These are phyloP conservation scores for Hyla sarda DNA, from an alignment of 2,113 vertebrate species.

Conservation along the genomic window DNA sequence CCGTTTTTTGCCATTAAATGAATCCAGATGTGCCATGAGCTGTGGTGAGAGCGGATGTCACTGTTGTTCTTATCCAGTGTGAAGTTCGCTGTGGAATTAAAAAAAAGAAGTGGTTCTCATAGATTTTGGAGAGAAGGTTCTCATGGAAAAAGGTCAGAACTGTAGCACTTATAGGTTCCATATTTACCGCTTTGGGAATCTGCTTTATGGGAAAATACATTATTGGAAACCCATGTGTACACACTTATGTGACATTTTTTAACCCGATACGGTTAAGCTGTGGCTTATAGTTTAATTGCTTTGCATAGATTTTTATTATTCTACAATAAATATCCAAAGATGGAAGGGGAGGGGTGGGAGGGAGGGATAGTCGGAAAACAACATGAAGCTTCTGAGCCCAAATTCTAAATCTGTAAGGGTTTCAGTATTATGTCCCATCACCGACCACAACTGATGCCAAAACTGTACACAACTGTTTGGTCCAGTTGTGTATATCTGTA, in stretches of 20 bases:
- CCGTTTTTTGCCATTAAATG: constrained; percentile 67
- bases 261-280: too few species aligned
- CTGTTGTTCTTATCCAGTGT: constrained; percentile 69
- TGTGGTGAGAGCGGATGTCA: constrained; percentile 65
- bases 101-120: constrained; percentile 59
- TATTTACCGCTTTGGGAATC: background rate
- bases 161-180: constrained; percentile 45
- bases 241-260: background rate
- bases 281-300: background rate
- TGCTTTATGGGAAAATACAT: constrained; percentile 14
- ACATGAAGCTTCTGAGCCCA: background rate
- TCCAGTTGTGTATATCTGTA: too few species aligned
- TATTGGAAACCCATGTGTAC: background rate
- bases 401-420: background rate
- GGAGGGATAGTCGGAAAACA: background rate
- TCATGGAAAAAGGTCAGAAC: constrained; percentile 41
- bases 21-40: constrained; percentile 75
- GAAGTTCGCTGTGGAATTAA: constrained; percentile 58
- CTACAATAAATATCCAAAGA: background rate
- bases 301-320: background rate
- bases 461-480: too few species aligned
- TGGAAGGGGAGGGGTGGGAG: too few species aligned
- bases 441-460: too few species aligned
- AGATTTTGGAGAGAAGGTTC: constrained; percentile 10
- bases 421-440: too few species aligned